Percentiles rank a stretch among this genome's conserved stretches.
phyloP scores from a whole-genome alignment of 2,113 vertebrate species.

The Epinephelus cyanopodus region DNA sequence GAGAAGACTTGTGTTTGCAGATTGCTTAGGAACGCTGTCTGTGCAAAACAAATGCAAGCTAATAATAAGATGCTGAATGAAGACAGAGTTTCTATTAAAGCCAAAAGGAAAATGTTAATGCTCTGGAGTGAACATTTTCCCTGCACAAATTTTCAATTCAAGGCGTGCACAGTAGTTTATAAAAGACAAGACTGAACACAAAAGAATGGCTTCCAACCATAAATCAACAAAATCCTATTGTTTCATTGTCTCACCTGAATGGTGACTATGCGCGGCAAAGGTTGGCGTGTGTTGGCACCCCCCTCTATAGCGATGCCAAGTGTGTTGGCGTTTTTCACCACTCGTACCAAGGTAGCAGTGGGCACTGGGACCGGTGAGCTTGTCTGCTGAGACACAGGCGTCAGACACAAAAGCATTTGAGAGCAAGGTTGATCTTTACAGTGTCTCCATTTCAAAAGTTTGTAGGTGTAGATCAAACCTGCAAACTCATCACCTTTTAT shows the following conservation, averaged over 20 bases:
- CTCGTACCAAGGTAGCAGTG: conserved; percentile 87
- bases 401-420: background rate
- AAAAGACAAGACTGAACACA: background rate
- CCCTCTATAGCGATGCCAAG: conserved; percentile 96
- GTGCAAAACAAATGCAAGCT: conserved; percentile 23
- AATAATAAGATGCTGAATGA: background rate
- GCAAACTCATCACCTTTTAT: background rate
- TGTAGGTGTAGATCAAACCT: background rate
- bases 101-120: background rate
- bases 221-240: background rate
- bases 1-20: background rate
- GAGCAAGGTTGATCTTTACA: background rate
- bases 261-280: conserved; percentile 93
- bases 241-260: conserved; percentile 88
- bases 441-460: background rate
- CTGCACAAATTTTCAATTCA: background rate
- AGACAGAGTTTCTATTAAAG: conserved; percentile 1
- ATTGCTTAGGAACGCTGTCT: background rate
- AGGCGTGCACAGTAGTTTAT: background rate
- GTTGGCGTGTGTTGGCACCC: conserved; percentile 94
- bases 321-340: conserved; percentile 90
- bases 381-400: conserved; percentile 45
- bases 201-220: background rate
- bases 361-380: conserved; percentile 79
- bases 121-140: background rate